These are phyloP conservation scores for Mesitornis unicolor DNA, from an alignment of 2,113 vertebrate genomes.

Conservation along the genomic window DNA sequence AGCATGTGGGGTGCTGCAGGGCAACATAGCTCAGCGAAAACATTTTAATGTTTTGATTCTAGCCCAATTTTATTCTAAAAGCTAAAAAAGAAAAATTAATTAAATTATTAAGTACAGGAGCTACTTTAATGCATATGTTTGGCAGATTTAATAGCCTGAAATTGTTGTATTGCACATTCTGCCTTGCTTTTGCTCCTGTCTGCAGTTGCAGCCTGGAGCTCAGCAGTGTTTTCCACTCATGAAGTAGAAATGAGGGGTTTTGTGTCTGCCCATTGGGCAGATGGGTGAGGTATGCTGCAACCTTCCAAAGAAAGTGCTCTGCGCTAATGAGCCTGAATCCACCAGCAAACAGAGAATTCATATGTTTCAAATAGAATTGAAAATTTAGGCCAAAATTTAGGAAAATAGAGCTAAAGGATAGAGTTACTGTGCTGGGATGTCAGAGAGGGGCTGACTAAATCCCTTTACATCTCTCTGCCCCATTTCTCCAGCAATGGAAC, in stretches of 20 bases:
- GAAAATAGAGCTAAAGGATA: neutral
- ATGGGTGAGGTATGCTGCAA: neutral
- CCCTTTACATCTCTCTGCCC: neutral
- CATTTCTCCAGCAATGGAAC: neutral
- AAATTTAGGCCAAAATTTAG: neutral
- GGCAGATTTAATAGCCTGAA: neutral
- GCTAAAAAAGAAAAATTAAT: neutral
- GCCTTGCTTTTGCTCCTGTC: neutral
- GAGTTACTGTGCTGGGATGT: neutral
- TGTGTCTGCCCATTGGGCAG: accelerated
- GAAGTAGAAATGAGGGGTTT: neutral
- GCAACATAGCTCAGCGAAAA: neutral
- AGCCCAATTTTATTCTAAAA: neutral
- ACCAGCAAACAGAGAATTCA: neutral
- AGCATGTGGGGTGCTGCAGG: accelerated
- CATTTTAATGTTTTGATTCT: neutral
- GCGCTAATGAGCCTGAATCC: accelerated
- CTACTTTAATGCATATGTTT: neutral
- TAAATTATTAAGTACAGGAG: neutral
- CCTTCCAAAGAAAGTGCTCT: neutral
- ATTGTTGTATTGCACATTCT: neutral
- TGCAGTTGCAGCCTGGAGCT: neutral
- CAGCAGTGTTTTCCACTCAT: neutral
- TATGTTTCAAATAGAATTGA: neutral
- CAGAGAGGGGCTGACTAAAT: neutral